Base-by-base conservation (phyloP, 2,797 vertebrate species). In the Ateles fusciceps region DNA sequence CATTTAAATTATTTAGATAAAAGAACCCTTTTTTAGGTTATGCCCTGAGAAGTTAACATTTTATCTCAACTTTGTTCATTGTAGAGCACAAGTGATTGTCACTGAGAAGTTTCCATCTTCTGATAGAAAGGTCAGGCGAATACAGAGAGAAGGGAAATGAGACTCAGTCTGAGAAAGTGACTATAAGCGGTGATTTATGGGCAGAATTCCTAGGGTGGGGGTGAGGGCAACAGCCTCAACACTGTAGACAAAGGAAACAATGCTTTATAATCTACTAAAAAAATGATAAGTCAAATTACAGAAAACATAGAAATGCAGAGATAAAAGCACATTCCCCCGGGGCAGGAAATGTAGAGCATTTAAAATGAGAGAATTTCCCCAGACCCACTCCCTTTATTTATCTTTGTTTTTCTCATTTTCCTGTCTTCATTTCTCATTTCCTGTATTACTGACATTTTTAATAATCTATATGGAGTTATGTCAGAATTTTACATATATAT, bases 301-400 rank as follows among this genome's bases (percentile, higher is more conserved):
- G 92, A 97, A 98, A 97, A 97, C 97, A 95, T 1, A 79, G 68
- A 80, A 84, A 59, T 75, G 50, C 28, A 39, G 88, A 98, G 97
- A 98, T 98, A 96, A 98, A 98, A 98, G 97, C 50, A 48, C n/a
- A 85, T 61, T 94, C 97, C 96, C 95, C 44, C 61, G n/a, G 96
- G 94, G 85, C 97, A 96, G 96, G 97, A 98, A 98, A 95, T 96
- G 85, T 89, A 95, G 85, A 96, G 85, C 96, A 85, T 96, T 97
- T 92, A 92, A 95, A 96, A 96, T 74, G 71, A 97, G 83, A 93
- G 42, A 91, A 96, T 91, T 96, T 97, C 74, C 88, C 75, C 76
- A 48, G 52, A n/a, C 95, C 52, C 21, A 79, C 30, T 92, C 81
- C 83, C 44, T 98, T 1, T 95, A 92, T 96, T 96, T 96, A 89